phyloP scores from a whole-genome alignment of 2,113 vertebrate species.

The Anoplopoma fimbria region DNA sequence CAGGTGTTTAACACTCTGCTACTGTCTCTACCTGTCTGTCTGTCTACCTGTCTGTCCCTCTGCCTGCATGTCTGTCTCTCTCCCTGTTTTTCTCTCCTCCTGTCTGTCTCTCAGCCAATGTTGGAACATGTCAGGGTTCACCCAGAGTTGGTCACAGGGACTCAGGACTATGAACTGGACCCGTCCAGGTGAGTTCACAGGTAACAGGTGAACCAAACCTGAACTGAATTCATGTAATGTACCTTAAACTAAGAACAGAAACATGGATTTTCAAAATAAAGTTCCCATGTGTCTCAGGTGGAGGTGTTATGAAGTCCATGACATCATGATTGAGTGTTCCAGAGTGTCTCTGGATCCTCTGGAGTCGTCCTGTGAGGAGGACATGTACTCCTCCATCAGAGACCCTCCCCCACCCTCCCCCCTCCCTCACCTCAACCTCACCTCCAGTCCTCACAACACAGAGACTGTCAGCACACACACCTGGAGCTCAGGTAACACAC shows the following conservation, averaged over 20 bases:
- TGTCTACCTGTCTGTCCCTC: neutral
- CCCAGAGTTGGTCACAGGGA: slow-evolving; percentile 96
- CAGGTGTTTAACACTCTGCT: neutral
- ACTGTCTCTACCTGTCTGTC: too few species aligned
- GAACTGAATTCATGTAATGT: neutral
- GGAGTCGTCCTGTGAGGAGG: slow-evolving; percentile 94
- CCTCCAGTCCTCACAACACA: slow-evolving; percentile 16
- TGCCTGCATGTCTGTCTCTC: neutral
- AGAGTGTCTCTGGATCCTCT: slow-evolving; percentile 96
- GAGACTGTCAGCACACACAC: slow-evolving; percentile 73
- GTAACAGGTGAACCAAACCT: neutral
- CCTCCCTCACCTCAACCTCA: slow-evolving; percentile 63
- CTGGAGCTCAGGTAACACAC: slow-evolving; percentile 76
- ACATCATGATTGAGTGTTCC: slow-evolving; percentile 98
- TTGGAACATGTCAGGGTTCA: slow-evolving; percentile 96
- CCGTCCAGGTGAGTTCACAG: slow-evolving; percentile 88
- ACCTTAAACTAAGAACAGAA: neutral
- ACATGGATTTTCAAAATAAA: neutral
- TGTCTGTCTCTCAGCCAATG: slow-evolving; percentile 88
- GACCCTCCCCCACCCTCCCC: slow-evolving; percentile 76
- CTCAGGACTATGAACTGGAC: slow-evolving; percentile 97
- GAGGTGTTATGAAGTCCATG: slow-evolving; percentile 95
- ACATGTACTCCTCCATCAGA: slow-evolving; percentile 84
- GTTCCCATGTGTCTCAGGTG: slow-evolving; percentile 83
- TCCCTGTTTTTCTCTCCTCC: neutral